Percentiles rank a stretch among this genome's conserved stretches.
These are phyloP conservation scores for Diplazon laetatorius DNA, from an alignment of 2,888 invertebrate species.

Conservation along the genomic window DNA sequence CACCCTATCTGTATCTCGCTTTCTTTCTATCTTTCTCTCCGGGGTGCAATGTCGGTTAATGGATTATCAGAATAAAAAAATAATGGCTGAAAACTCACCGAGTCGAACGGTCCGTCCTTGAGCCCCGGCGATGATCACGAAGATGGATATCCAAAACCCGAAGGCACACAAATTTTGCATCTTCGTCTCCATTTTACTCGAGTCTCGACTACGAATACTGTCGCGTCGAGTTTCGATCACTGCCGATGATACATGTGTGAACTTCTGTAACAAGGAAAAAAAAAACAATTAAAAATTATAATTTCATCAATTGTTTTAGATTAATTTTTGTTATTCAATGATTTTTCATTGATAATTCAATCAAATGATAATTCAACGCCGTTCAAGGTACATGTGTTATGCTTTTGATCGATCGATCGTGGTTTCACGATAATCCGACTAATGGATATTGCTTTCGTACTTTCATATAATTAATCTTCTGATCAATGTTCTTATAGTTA, in stretches of 20 bases:
- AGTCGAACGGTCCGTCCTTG: conserved; percentile 72
- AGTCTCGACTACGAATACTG: conserved; percentile 64
- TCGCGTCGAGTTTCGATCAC: conserved; percentile 62
- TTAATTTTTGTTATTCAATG: background rate
- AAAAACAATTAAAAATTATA: conserved; percentile 49
- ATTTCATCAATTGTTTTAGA: background rate
- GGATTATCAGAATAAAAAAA: background rate
- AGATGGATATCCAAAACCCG: conserved; percentile 72
- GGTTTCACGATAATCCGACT: too few relatives aligned
- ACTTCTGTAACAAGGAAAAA: conserved; percentile 74
- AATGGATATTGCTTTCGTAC: too few relatives aligned
- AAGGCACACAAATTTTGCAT: conserved; percentile 70
- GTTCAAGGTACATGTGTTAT: too few relatives aligned
- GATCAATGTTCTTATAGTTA: too few relatives aligned
- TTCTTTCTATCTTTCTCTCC: too few relatives aligned
- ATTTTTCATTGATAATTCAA: background rate
- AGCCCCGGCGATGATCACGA: conserved; percentile 69
- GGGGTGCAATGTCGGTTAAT: background rate
- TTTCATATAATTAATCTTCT: too few relatives aligned
- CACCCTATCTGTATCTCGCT: too few relatives aligned
- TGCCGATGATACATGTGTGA: conserved; percentile 72
- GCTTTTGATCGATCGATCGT: too few relatives aligned
- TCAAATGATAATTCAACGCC: too few relatives aligned
- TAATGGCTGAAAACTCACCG: conserved; percentile 69
- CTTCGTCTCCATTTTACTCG: conserved; percentile 73